Percentiles rank a stretch among this genome's conserved stretches.
These are phyloP conservation scores for Napeogenes sylphis DNA, from an alignment of 2,888 invertebrate genomes.

Conservation along the genomic window DNA sequence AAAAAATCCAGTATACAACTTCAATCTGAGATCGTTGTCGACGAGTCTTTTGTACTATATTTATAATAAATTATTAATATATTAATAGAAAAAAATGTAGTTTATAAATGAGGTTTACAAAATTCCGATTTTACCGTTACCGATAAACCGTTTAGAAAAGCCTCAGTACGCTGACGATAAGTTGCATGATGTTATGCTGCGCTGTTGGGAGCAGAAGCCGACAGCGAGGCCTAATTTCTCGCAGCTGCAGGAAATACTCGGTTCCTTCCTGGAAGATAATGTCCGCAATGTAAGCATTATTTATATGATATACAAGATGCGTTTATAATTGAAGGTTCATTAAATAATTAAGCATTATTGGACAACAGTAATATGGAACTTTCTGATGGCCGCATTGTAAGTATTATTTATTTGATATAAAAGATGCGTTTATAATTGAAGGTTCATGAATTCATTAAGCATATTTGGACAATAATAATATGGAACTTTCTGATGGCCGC, in stretches of 20 bases:
- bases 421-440: neutral
- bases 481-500: too few species aligned
- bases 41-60: too few species aligned
- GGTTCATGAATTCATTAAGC: neutral
- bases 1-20: neutral
- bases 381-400: conserved; percentile 81
- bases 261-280: conserved; percentile 87
- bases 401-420: conserved; percentile 30
- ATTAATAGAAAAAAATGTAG: too few species aligned
- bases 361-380: too few species aligned
- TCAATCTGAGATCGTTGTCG: too few species aligned
- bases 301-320: neutral
- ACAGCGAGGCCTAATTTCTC: conserved; percentile 87
- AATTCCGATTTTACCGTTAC: conserved; percentile 14
- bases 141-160: conserved; percentile 90
- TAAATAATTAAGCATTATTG: too few species aligned
- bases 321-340: neutral
- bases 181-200: conserved; percentile 88
- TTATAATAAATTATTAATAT: too few species aligned
- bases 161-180: conserved; percentile 90
- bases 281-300: conserved; percentile 82
- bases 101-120: too few species aligned
- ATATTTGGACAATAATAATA: too few species aligned
- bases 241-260: conserved; percentile 84
- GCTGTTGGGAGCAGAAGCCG: conserved; percentile 92